A percentile compares a stretch with the other conserved stretches of the same genome.
Evolutionary conservation across 2,113 vertebrate species (phyloP).

Genomic region (Nerophis ophidion): DNA sequence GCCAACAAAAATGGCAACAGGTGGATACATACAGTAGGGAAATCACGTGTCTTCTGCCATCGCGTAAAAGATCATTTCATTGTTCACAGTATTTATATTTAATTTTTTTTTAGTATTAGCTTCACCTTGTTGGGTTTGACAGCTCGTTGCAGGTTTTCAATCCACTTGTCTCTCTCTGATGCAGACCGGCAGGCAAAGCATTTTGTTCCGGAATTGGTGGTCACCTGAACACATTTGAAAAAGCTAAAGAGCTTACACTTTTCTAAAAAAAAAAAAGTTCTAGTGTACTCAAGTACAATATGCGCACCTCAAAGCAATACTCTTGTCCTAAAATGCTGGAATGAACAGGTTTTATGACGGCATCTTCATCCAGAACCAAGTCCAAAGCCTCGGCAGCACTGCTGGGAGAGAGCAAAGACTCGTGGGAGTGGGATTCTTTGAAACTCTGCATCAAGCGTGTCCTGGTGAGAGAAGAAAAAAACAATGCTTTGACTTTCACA

Average conservation of each 20-base stretch:
- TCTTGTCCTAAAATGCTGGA: constrained; percentile 96
- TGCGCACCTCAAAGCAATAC: constrained; percentile 90
- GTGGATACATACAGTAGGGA: too few species aligned
- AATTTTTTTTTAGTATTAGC: neutral
- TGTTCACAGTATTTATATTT: too few species aligned
- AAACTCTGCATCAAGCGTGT: constrained; percentile 93
- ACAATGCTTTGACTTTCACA: constrained; percentile 15
- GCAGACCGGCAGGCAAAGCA: constrained; percentile 93
- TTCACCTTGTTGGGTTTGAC: constrained; percentile 93
- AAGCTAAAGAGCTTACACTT: neutral
- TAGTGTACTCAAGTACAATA: neutral
- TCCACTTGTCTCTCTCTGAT: constrained; percentile 93
- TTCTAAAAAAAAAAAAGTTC: too few species aligned
- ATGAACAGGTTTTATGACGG: constrained; percentile 91
- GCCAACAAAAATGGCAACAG: too few species aligned
- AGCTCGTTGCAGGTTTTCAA: constrained; percentile 89
- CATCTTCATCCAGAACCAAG: constrained; percentile 90
- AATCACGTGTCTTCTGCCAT: too few species aligned
- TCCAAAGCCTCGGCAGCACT: constrained; percentile 91
- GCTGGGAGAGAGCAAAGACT: constrained; percentile 90
- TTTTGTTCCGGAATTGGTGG: constrained; percentile 88
- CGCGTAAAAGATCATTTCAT: too few species aligned
- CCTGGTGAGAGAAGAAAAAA: constrained; percentile 60
- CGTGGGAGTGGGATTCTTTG: constrained; percentile 94
- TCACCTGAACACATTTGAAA: constrained; percentile 73